Percentiles rank a stretch among this genome's conserved stretches.
These are phyloP conservation scores for Aphis craccivora DNA, from an alignment of 1,140 invertebrate genomes.

Conservation along the genomic window DNA sequence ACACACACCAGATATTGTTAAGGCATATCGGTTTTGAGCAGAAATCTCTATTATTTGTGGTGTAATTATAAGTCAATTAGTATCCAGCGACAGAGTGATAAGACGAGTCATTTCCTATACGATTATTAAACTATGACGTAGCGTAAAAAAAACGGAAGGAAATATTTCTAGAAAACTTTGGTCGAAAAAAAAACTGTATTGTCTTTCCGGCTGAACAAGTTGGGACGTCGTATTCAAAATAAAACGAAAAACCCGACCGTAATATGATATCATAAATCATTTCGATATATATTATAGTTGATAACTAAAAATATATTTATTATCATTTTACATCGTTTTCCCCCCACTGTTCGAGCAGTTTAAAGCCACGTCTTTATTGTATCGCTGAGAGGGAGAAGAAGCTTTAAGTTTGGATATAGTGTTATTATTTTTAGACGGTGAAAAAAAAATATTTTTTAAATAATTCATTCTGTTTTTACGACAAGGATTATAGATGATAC, in stretches of 20 bases:
- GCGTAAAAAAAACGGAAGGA: constrained; percentile 6
- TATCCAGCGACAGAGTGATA: background rate
- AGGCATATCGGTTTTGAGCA: background rate
- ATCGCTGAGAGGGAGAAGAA: background rate
- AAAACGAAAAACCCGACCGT: background rate
- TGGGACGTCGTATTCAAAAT: constrained; percentile 4
- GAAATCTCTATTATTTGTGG: background rate
- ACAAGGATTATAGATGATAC: constrained; percentile 51
- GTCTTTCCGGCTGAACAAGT: constrained; percentile 44
- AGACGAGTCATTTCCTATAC: constrained; percentile 29
- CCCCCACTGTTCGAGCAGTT: constrained; percentile 13
- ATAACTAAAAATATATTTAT: constrained; percentile 52
- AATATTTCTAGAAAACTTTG: constrained; percentile 45
- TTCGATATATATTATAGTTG: constrained; percentile 36
- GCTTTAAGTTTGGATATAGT: background rate
- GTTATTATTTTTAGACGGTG: constrained; percentile 38
- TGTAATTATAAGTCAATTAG: constrained; percentile 38
- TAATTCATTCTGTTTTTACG: constrained; percentile 49
- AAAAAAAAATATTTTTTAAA: constrained; percentile 25
- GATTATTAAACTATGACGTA: background rate
- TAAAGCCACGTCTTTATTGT: constrained; percentile 21
- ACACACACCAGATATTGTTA: background rate
- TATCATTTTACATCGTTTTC: constrained; percentile 43
- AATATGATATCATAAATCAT: constrained; percentile 43
- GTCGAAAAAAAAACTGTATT: background rate